phyloP scores from a whole-genome alignment of 1,140 invertebrate genomes.

The Lepidurus couesii region DNA sequence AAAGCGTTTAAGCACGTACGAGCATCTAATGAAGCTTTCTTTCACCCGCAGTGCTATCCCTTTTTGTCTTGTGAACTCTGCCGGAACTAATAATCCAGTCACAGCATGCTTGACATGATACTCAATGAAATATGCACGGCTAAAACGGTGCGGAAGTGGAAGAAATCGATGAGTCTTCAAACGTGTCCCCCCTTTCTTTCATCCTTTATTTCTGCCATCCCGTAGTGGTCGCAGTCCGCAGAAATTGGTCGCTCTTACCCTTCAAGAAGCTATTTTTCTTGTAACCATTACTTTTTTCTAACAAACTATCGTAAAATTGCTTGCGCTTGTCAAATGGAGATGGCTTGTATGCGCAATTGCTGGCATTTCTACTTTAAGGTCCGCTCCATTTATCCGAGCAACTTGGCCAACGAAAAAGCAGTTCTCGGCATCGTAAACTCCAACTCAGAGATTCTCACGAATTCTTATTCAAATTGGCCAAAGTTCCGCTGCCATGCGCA shows the following conservation, averaged over 20 bases:
- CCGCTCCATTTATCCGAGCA: not conserved
- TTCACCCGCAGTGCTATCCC: not conserved
- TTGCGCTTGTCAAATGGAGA: not conserved
- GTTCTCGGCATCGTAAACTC: constrained; percentile 4
- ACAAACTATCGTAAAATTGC: not conserved
- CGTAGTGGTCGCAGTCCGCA: too few relatives aligned
- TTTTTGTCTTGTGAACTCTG: not conserved
- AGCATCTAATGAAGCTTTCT: not conserved
- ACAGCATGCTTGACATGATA: not conserved
- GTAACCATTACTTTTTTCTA: too few relatives aligned
- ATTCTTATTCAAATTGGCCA: not conserved
- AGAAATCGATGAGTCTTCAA: not conserved
- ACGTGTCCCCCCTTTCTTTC: too few relatives aligned
- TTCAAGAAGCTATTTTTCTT: too few relatives aligned
- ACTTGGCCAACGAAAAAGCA: not conserved
- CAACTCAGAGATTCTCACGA: not conserved
- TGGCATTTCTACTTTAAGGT: not conserved
- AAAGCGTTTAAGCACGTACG: too few relatives aligned
- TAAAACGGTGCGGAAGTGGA: not conserved
- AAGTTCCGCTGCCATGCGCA: not conserved
- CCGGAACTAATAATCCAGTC: not conserved
- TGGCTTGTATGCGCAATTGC: constrained; percentile 10
- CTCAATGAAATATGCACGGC: not conserved
- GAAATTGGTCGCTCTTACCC: too few relatives aligned
- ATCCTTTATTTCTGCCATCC: too few relatives aligned